Evolutionary conservation across 2,888 invertebrate genomes (phyloP), one percentile per base, ranked within the genome.

Genomic region (Homarus gammarus): DNA sequence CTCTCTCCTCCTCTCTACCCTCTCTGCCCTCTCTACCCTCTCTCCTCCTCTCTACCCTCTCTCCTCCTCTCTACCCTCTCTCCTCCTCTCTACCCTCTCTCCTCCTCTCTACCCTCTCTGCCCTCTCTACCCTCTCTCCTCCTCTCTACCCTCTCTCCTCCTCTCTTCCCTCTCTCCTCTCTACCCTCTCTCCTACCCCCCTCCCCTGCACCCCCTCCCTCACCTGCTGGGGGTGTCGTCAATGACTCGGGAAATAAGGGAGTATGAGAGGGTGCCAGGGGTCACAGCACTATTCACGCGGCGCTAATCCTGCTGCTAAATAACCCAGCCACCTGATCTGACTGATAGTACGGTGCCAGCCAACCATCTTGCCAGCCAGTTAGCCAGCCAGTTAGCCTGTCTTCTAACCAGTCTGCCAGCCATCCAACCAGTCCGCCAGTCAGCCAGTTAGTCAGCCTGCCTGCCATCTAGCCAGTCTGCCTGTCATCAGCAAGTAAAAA

Each of bases 251-350:
- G 49, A 68, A 82, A 68, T 64, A 49, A 44, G 33, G 27, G 44
- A 27, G 44, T 31, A 40, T 18, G 22, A 51, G 56, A 1, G 51
- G 36, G 36, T 36, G 83, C 83, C 83, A 83, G 72, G 49, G 82
- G 83, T 49, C 49, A 70, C 70, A 72, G 40, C 70, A 49, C 36
- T 72, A 70, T 51, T 68, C 51, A 31, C n/a, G 83, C 75, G 72
- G 22, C 22, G 51, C 83, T 83, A 51, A 83, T 70, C 83, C 83
- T 68, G 51, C 72, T 51, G 51, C 72, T 83, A 83, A 83, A 83
- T 83, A 83, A 72, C 44, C 51, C 51, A 36, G 40, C 72, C 82
- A 83, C 72, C 70, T 83, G 83, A 83, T 83, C 83, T 72, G 72
- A 33, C 18, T 51, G 83, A 72, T 68, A 82, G 70, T 82, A 44